Evolutionary conservation across 2,113 vertebrate species (phyloP), one percentile per base, ranked within the genome.

Genomic region (Sander lucioperca): DNA sequence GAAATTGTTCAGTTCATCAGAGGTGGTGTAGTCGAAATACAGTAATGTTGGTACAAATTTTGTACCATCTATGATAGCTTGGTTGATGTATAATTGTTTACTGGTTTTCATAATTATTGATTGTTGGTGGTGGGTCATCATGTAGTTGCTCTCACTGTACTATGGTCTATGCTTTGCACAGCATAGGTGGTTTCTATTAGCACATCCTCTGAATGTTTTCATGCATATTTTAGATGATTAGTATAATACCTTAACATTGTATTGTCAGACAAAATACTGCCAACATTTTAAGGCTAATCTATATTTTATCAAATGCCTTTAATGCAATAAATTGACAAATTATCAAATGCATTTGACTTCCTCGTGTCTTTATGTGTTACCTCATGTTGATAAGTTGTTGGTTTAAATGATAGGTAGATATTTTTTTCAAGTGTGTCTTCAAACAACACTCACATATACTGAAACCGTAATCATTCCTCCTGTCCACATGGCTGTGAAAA

Each of bases 221-320:
- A 62, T 50, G 39, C 64, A 57, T 80, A 50, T 80, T 84, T 73
- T 64, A 74, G 75, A 67, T 67, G 2, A 43, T 16, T 3, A 64
- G 23, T 62, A 48, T 45, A 1, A 65, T 59, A 48, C 50, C 18
- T 12, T 13, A n/a, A 39, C 18, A 61, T 27, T 79, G 63, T 81
- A 74, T 84, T 77, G 43, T 74, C 54, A 70, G 27, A 85, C 8
- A 50, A 66, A 76, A 45, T 21, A 21, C 50, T 91, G 86, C 84
- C 78, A 84, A 83, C 62, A 30, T 84, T 86, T 69, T 79, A 84
- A 86, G 82, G 71, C 73, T 77, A 18, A 33, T 78, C 70, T 70
- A 5, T 66, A 61, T 88, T 92, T 92, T 87, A 90, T 86, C 36
- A 86, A 77, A 87, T 87, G 88, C 91, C 89, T 93, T 90, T 78